Evolutionary conservation across 1,140 invertebrate genomes (phyloP).

Genomic region (Bombus vancouverensis): DNA sequence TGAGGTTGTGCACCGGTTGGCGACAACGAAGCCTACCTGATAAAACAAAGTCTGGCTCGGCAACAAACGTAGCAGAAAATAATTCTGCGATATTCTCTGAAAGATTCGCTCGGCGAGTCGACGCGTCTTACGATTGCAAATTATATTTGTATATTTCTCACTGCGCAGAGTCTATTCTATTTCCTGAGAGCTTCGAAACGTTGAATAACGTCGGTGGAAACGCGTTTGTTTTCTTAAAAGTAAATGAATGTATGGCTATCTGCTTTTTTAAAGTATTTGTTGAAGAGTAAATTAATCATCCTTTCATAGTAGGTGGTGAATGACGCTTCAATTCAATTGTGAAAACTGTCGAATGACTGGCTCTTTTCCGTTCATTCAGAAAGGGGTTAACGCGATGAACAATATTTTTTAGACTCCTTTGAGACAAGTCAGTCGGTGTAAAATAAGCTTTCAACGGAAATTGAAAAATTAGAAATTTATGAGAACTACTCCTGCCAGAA

Average conservation of each 20-base stretch:
- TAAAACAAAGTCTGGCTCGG: no score
- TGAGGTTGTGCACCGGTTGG: no score
- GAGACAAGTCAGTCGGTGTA: neutral
- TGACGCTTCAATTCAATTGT: neutral
- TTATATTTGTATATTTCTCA: neutral
- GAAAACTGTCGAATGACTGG: neutral
- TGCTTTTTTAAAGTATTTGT: neutral
- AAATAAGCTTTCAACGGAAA: neutral
- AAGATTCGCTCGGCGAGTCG: no score
- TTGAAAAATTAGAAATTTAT: neutral
- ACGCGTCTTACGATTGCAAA: no score
- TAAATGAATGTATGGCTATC: neutral
- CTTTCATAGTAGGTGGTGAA: neutral
- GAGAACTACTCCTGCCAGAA: neutral
- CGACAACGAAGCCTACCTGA: no score
- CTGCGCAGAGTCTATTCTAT: accelerated
- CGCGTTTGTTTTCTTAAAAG: neutral
- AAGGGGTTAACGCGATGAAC: neutral
- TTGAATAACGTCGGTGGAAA: neutral
- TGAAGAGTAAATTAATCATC: neutral
- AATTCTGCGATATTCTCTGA: no score
- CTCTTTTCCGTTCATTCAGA: neutral
- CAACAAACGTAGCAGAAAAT: no score
- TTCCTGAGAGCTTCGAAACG: neutral
- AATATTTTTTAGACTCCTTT: neutral